phyloP scores from a whole-genome alignment of 2,113 vertebrate species.

The Nibea coibor region DNA sequence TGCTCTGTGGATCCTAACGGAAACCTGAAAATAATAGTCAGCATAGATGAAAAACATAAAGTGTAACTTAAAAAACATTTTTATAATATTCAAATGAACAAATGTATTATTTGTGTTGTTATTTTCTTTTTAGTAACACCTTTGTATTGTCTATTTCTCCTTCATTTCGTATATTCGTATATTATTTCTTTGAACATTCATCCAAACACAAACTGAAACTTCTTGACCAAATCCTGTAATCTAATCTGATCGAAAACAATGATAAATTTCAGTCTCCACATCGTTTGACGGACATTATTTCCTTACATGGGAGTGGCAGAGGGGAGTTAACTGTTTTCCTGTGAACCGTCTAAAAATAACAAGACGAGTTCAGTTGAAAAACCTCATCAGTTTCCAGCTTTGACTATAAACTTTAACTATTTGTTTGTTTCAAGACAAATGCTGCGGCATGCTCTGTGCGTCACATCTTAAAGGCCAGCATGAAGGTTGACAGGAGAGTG shows the following conservation, averaged over 20 bases:
- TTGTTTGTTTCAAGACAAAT: slow-evolving; percentile 2
- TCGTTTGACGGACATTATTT: not conserved
- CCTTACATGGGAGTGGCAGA: slow-evolving; percentile 19
- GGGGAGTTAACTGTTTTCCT: slow-evolving; percentile 24
- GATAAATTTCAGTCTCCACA: not conserved
- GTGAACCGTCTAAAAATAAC: slow-evolving; percentile 50
- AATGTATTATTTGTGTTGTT: not conserved
- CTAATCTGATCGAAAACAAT: not conserved
- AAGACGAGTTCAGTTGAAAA: slow-evolving; percentile 16
- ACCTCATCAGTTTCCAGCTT: slow-evolving; percentile 29
- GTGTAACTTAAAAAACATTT: not conserved
- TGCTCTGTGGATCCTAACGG: not conserved
- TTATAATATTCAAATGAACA: not conserved
- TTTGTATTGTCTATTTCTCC: not conserved
- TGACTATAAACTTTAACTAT: not conserved
- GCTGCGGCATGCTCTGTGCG: not conserved
- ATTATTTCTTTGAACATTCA: not conserved
- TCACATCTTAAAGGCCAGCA: slow-evolving; percentile 48
- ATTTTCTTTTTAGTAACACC: not conserved
- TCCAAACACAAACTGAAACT: not conserved
- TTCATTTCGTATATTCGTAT: not conserved
- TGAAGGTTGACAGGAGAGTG: slow-evolving; percentile 52
- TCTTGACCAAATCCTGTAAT: not conserved
- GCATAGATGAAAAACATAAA: not conserved
- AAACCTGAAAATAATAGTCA: no score